Evolutionary conservation across 2,888 invertebrate species (phyloP).

Genomic region (Candidula unifasciata): DNA sequence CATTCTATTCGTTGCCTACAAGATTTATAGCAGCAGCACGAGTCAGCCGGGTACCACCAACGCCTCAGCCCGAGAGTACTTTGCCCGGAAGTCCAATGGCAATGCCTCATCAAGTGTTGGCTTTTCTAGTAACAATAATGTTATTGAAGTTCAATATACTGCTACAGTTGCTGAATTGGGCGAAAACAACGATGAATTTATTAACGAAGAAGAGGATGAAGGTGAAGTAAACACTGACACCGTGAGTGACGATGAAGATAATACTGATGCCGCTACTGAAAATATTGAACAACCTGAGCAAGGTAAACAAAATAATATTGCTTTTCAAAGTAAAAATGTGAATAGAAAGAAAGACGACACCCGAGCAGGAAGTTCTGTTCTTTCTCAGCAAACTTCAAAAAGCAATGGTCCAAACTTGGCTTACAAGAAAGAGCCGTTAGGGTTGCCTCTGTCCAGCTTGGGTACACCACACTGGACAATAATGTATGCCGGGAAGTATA

Average conservation of each 20-base stretch:
- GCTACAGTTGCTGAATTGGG: background rate
- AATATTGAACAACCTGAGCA: background rate
- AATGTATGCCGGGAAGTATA: background rate
- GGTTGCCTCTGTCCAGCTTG: background rate
- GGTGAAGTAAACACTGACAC: background rate
- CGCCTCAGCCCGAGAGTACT: background rate
- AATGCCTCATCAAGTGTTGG: background rate
- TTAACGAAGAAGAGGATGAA: background rate
- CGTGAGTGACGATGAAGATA: conserved; percentile 1
- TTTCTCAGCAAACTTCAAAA: background rate
- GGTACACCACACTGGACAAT: conserved; percentile 22
- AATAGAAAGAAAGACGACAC: background rate
- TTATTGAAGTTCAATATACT: background rate
- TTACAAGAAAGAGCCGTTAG: background rate
- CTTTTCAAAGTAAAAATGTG: background rate
- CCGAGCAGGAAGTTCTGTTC: background rate
- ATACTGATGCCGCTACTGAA: background rate
- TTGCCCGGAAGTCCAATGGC: background rate
- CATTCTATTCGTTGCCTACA: background rate
- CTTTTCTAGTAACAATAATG: background rate
- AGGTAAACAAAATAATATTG: background rate
- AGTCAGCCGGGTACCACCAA: background rate
- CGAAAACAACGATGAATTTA: background rate
- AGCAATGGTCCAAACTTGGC: background rate
- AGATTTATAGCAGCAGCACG: background rate